Conservation (phyloP, 1,140 invertebrate genomes). For the Bombus soroeensis region DNA sequence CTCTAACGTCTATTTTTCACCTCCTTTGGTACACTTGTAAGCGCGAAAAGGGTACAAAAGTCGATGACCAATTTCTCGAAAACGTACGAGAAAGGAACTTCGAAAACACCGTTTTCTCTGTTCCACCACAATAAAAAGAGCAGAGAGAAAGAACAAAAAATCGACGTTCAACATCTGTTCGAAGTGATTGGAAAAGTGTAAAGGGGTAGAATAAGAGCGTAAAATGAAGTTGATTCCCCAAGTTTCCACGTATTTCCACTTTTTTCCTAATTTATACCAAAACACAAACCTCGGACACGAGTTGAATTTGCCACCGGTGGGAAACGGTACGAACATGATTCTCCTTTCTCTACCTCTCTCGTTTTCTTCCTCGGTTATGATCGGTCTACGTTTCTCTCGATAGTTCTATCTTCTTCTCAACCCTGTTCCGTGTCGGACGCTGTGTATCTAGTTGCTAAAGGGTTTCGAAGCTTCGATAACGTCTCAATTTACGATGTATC, state of each 20-base stretch:
- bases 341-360: conserved; percentile 7
- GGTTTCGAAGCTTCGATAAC: conserved; percentile 39
- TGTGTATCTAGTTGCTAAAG: conserved; percentile 36
- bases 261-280: conserved; percentile 79
- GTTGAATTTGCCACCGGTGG: conserved; percentile 49
- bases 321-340: conserved; percentile 11
- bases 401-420: conserved; percentile 8
- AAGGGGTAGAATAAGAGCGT: neutral
- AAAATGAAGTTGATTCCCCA: conserved; percentile 49
- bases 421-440: neutral
- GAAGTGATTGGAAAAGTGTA: neutral
- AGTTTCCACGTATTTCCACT: conserved; percentile 73
- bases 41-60: neutral
- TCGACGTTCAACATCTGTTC: neutral
- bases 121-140: too few species aligned
- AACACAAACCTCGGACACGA: neutral
- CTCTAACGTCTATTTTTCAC: neutral
- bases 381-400: neutral
- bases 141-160: neutral
- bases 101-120: neutral
- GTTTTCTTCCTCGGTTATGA: conserved; percentile 2
- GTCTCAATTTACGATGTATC: conserved; percentile 22
- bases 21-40: neutral
- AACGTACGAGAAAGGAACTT: neutral
- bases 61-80: conserved; percentile 14